Evolutionary conservation across 2,797 vertebrate genomes (phyloP).

Genomic region (Moxostoma hubbsi): DNA sequence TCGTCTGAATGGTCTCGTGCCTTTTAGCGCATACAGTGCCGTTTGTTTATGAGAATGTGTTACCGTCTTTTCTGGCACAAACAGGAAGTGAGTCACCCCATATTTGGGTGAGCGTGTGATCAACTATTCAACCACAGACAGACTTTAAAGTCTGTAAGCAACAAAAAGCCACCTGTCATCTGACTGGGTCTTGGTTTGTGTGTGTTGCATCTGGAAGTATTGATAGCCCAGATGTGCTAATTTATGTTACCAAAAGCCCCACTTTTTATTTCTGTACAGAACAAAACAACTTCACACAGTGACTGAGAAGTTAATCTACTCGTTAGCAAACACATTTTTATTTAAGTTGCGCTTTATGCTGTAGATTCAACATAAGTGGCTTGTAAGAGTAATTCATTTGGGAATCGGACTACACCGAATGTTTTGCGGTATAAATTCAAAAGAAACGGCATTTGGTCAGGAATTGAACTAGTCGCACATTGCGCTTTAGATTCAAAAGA

Average conservation of each 20-base stretch:
- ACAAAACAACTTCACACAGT: too few relatives aligned
- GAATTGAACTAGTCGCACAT: too few relatives aligned
- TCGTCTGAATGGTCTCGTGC: constrained; percentile 40
- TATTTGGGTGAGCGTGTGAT: constrained; percentile 46
- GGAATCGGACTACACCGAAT: too few relatives aligned
- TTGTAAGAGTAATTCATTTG: too few relatives aligned
- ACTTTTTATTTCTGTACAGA: too few relatives aligned
- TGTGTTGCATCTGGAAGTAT: constrained; percentile 38
- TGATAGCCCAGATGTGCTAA: constrained; percentile 52
- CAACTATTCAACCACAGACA: constrained; percentile 38
- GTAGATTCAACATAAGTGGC: too few relatives aligned
- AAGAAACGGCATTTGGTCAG: too few relatives aligned
- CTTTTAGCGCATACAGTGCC: constrained; percentile 15
- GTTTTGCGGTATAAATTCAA: too few relatives aligned
- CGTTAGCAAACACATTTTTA: too few relatives aligned
- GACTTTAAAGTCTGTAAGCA: constrained; percentile 24
- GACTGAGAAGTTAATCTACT: too few relatives aligned
- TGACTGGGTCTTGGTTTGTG: constrained; percentile 18
- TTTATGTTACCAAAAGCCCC: not conserved
- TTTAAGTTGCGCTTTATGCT: too few relatives aligned
- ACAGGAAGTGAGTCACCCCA: constrained; percentile 52
- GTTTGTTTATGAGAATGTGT: constrained; percentile 41
- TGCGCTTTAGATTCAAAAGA: too few relatives aligned
- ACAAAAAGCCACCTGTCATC: constrained; percentile 57
- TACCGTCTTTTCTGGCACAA: constrained; percentile 13